Evolutionary conservation across 2,797 vertebrate genomes (phyloP).

Genomic region (Gila robusta): DNA sequence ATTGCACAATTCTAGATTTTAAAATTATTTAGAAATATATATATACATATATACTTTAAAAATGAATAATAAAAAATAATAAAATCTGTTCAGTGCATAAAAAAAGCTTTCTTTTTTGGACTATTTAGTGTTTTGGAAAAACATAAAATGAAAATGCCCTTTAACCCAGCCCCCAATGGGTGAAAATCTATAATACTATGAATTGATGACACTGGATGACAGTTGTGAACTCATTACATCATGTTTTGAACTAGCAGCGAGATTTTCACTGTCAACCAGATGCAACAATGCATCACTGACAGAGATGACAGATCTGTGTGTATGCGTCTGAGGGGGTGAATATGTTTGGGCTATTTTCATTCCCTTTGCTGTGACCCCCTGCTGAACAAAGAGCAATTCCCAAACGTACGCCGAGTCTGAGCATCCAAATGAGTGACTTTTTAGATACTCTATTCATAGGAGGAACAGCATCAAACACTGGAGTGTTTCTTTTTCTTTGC

Average conservation of each 20-base stretch:
- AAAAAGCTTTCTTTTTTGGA: neutral
- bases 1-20: neutral
- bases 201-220: neutral
- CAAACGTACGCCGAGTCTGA: slow-evolving; percentile 44
- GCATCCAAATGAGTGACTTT: slow-evolving; percentile 45
- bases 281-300: slow-evolving; percentile 1
- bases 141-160: neutral
- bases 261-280: slow-evolving; percentile 26
- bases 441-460: slow-evolving; percentile 49
- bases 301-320: slow-evolving; percentile 44
- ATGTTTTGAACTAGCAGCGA: slow-evolving; percentile 35
- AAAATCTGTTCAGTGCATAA: neutral
- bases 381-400: slow-evolving; percentile 56
- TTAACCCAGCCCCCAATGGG: too few species aligned
- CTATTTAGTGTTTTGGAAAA: neutral
- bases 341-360: slow-evolving; percentile 62
- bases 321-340: slow-evolving; percentile 40
- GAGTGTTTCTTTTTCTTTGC: slow-evolving; percentile 9
- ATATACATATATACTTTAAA: neutral
- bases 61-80: too few species aligned
- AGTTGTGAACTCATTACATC: slow-evolving; percentile 33
- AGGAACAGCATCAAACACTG: slow-evolving; percentile 55
- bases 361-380: slow-evolving; percentile 56
- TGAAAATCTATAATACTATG: neutral
- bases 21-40: too few species aligned